Conservation (phyloP, 2,797 vertebrate species). For the Acropternis orthonyx region DNA sequence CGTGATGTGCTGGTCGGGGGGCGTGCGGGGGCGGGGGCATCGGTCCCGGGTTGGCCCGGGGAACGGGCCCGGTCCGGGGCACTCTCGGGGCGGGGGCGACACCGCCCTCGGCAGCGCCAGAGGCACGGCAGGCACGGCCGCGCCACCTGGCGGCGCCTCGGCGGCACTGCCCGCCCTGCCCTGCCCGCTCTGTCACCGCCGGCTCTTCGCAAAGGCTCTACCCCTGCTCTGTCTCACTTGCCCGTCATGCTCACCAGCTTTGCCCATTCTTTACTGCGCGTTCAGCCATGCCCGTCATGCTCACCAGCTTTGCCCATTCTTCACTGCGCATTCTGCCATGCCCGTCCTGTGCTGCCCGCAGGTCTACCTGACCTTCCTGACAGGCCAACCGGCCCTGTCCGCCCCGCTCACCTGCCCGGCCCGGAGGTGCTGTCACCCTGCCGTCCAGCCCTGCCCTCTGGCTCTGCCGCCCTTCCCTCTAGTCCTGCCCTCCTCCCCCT, state of each 20-base stretch:
- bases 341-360: neutral
- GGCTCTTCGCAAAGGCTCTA: no score
- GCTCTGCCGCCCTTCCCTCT: neutral
- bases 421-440: neutral
- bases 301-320: neutral
- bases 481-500: neutral
- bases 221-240: no score
- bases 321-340: no score
- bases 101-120: neutral
- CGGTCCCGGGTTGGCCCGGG: no score
- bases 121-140: neutral
- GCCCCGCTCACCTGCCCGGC: no score
- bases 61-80: no score
- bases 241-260: neutral
- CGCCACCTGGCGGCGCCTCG: neutral
- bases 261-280: no score
- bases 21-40: accelerated
- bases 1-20: accelerated
- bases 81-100: neutral
- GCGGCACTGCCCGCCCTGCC: neutral
- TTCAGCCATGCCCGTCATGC: no score
- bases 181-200: neutral
- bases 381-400: neutral
- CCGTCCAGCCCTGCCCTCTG: neutral
- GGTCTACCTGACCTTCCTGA: neutral